Evolutionary conservation across 2,113 vertebrate genomes (phyloP), one percentile per base, ranked within the genome.

Genomic region (Pelvicachromis taeniatus): DNA sequence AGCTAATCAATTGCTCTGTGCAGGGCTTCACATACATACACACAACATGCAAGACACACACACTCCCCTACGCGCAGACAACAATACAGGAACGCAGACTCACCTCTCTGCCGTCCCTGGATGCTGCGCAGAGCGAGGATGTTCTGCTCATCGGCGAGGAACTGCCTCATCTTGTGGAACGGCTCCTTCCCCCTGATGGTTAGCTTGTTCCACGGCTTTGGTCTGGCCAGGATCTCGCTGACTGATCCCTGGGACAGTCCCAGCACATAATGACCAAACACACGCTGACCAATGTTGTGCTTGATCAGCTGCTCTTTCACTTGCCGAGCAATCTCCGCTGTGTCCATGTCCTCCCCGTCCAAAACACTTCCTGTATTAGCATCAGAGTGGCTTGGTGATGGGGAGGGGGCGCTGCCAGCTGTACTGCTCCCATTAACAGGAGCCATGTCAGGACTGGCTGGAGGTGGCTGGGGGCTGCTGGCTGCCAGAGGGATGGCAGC

Each of bases 121-220:
- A 99, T 98, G 95, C 97, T 99, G 91, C 98, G 97, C 87, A 99
- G 96, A 4, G 98, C 98, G 79, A 99, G 93, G 96, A 99, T 98
- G 95, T 99, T 99, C 96, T 99, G 98, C 96, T 99, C 98, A 2
- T 99, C 98, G 0, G 98, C 98, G 38, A 99, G 97, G 96, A 99
- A 99, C 95, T 99, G 98, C 95, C 98, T 98, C 98, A 99, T 99
- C 97, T 99, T 99, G 94, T 98, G 97, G 95, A 99, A 99, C 10
- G 98, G 98, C 95, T 99, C 98, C 96, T 99, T 99, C 94, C 98
- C 98, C 35, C 98, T 96, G 80, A 99, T 97, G 68, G 98, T 99
- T 89, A 99, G 95, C 95, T 99, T 99, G 96, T 97, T 98, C 98
- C 98, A 99, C 17, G 98, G 98, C 96, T 99, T 99, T 70, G 98